These are phyloP conservation scores for Anniella stebbinsi DNA, from an alignment of 2,797 vertebrate genomes.

Conservation along the genomic window DNA sequence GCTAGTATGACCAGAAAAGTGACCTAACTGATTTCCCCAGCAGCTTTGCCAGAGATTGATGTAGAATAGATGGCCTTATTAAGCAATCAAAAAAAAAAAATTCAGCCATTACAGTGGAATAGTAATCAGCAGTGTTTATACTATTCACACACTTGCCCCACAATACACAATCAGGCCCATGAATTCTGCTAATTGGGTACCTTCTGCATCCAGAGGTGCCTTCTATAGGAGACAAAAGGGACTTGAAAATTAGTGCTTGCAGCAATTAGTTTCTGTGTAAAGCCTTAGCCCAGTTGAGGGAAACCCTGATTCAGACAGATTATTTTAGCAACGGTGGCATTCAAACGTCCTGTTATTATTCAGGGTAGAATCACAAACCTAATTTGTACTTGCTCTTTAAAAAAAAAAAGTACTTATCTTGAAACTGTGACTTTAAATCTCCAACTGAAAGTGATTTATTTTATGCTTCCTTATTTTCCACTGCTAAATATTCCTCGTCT, in stretches of 20 bases:
- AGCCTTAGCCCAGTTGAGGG: conserved; percentile 80
- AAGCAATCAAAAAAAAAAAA: conserved; percentile 82
- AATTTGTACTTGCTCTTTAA: conserved; percentile 68
- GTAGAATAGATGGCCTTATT: conserved; percentile 83
- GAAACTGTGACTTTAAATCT: conserved; percentile 71
- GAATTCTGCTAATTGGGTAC: conserved; percentile 87
- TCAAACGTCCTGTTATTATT: conserved; percentile 79
- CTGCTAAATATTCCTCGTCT: conserved; percentile 55
- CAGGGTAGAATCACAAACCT: conserved; percentile 76
- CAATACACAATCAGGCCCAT: conserved; percentile 87
- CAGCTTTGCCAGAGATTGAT: conserved; percentile 80
- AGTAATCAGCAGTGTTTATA: conserved; percentile 85
- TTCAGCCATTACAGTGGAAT: conserved; percentile 81
- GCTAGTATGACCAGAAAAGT: conserved; percentile 83
- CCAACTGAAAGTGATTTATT: conserved; percentile 69
- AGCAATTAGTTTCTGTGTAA: conserved; percentile 84
- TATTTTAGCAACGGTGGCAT: conserved; percentile 80
- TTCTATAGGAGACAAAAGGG: conserved; percentile 82
- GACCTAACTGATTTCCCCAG: conserved; percentile 84
- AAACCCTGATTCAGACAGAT: conserved; percentile 81
- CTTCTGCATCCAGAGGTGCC: conserved; percentile 85
- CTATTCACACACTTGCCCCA: conserved; percentile 77
- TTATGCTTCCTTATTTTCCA: conserved; percentile 63
- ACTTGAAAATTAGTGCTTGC: conserved; percentile 84
- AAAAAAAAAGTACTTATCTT: conserved; percentile 62